phyloP scores from a whole-genome alignment of 2,888 invertebrate genomes.

The Dysmachus trigonus region DNA sequence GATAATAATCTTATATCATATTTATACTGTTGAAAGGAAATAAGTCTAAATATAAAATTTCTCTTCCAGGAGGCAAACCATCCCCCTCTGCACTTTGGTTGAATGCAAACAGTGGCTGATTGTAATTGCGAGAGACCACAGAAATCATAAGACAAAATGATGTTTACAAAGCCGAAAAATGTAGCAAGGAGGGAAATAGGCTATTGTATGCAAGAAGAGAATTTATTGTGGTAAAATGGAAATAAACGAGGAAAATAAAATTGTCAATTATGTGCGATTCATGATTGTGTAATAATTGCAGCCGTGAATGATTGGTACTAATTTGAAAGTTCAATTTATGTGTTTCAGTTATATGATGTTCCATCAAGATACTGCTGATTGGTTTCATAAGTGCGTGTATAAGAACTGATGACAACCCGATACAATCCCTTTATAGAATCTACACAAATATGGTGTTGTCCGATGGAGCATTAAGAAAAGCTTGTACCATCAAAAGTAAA shows the following conservation, averaged over 20 bases:
- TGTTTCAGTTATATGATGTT: not conserved
- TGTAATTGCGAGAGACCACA: not conserved
- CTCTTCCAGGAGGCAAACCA: not conserved
- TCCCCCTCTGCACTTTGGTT: not conserved
- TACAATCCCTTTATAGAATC: constrained; percentile 42
- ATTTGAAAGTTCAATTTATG: not conserved
- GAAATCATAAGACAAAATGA: not conserved
- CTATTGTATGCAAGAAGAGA: not conserved
- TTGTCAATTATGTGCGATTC: constrained; percentile 44
- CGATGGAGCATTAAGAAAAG: constrained; percentile 46
- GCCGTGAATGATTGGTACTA: constrained; percentile 40
- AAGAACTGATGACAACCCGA: constrained; percentile 45
- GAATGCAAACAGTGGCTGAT: not conserved
- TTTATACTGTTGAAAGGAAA: no score
- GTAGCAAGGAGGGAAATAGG: not conserved
- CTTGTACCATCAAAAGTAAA: constrained; percentile 43
- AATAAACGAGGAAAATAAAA: not conserved
- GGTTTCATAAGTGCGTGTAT: constrained; percentile 26
- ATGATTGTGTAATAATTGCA: constrained; percentile 37
- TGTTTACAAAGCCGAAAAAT: not conserved
- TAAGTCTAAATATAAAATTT: not conserved
- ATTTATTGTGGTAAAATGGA: not conserved
- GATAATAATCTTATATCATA: no score
- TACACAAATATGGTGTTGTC: constrained; percentile 50
- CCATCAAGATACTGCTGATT: constrained; percentile 3